Base-by-base conservation (phyloP, 2,797 vertebrate genomes). In the Manis pentadactyla region DNA sequence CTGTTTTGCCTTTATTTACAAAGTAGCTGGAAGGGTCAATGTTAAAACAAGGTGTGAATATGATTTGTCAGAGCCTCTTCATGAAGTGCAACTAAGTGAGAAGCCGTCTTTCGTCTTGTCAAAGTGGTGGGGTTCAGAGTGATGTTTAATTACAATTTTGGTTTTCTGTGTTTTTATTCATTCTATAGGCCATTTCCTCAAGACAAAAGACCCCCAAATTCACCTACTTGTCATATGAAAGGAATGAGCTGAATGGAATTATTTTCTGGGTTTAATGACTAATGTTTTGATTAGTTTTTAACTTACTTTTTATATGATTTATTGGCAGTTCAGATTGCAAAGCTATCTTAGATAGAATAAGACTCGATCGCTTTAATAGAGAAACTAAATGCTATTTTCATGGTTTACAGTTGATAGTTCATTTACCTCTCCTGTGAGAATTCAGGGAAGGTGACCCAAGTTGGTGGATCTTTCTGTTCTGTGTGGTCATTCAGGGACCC, bases 131-230 rank as follows among this genome's bases (percentile, higher is more conserved):
- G 4, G 2, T 74, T 89, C 59, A 34, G 57, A 87, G 51, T 55
- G 86, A 82, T 37, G 14, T 63, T 94, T 82, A 74, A 69, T 94
- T 74, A 66, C 7, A 83, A 14, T 46, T 97, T 95, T 90, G 8
- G 0, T 37, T 95, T 94, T 68, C 46, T 37, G 17, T 92, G 49
- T 2, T 23, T 63, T 71, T 87, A 92, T n/a, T 61, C 19, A 81
- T 42, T 31, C 34, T 7, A 12, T 29, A 93, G 75, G 42, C 31
- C 14, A 78, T 94, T 90, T 96, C 31, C 15, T 39, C 37, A 79
- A 64, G 57, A 64, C 12, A 92, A 71, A 87, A 59, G 23, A 31
- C 21, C 12, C 25, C 7, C 18, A 39, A 42, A 14, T 55, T 92
- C 25, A 6, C 37, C 25, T 42, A 29, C 27, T 42, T 55, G 75